A percentile compares a stretch with the other conserved stretches of the same genome.
These are phyloP conservation scores for Scaptomyza graminum DNA, from an alignment of 1,140 invertebrate genomes.

Conservation along the genomic window DNA sequence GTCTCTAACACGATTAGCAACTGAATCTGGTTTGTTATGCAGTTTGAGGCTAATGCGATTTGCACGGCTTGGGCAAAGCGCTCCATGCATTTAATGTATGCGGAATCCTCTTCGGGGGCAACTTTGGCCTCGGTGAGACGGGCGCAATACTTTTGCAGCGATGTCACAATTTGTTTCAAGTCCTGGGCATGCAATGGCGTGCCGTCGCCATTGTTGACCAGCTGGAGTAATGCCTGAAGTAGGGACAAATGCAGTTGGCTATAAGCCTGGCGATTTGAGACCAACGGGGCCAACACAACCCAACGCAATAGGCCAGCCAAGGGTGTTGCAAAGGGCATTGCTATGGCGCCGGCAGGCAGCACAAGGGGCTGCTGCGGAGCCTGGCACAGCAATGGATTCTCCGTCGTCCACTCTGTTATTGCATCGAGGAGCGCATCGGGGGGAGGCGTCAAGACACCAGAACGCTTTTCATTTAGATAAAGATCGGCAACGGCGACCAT, in stretches of 20 bases:
- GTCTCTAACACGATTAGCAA: constrained; percentile 85
- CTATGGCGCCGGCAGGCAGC: constrained; percentile 90
- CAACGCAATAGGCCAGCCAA: constrained; percentile 90
- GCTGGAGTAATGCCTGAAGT: constrained; percentile 86
- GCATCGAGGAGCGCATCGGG: constrained; percentile 87
- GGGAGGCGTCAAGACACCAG: constrained; percentile 84
- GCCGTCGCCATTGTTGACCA: constrained; percentile 83
- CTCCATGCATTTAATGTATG: constrained; percentile 87
- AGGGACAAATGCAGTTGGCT: constrained; percentile 87
- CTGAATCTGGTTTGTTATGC: constrained; percentile 89
- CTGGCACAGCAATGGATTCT: constrained; percentile 88
- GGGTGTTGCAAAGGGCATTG: constrained; percentile 92
- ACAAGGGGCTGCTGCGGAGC: constrained; percentile 89
- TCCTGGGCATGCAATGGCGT: constrained; percentile 86
- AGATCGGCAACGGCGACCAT: constrained; percentile 92
- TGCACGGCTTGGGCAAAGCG: constrained; percentile 91
- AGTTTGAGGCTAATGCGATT: constrained; percentile 89
- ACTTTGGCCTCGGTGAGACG: constrained; percentile 64
- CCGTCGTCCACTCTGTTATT: constrained; percentile 87
- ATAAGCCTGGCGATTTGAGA: constrained; percentile 84
- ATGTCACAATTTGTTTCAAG: constrained; percentile 84
- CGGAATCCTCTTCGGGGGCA: constrained; percentile 55
- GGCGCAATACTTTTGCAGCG: constrained; percentile 84
- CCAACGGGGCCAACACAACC: constrained; percentile 88
- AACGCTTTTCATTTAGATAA: constrained; percentile 85